Base-by-base conservation (phyloP, 1,140 invertebrate species). In the Heterodera schachtii region DNA sequence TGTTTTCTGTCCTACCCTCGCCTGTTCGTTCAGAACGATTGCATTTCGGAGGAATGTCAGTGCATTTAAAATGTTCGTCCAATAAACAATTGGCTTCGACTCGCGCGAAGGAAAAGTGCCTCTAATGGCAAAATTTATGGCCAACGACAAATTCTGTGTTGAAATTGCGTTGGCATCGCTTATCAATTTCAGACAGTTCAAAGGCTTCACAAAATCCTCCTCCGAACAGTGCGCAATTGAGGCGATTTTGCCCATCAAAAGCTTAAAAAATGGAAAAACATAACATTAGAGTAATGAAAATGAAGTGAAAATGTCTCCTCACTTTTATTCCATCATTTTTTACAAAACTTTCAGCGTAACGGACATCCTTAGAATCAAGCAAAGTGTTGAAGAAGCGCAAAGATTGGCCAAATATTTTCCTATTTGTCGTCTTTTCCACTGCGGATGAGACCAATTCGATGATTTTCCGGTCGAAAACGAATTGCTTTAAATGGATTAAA, bases 11-110 rank as follows among this genome's bases (percentile, higher is more conserved):
- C 43, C 31, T 64, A 66, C 64, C 13, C 64, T 16, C 21, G 77
- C 52, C 44, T 70, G 21, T 16, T 78, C 60, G 47, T 78, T 78
- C 31, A 78, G 70, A 13, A 64, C 77, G 46, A 66, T 69, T 41
- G 70, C 77, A 78, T 78, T 78, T n/a, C 57, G 43, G 1, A 78
- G 70, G 49, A 78, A 78, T 8, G n/a, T 21, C 21, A 78, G 31
- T 41, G 77, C 52, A 69, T 78, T 64, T 31, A 43, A 31, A 64
- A 78, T 43, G 31, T 64, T 78, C 49, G 64, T 21, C 77, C 31
- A 44, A 70, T 31, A 66, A 64, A 70, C 47, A 43, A 70, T 71
- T 71, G 19, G 57, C 44, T 47, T 57, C 57, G 75, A 66, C n/a
- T 64, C 44, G 16, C 57, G n/a, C 16, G 19, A 43, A 0, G 75